These are phyloP conservation scores for Pentalonia nigronervosa DNA, from an alignment of 1,140 invertebrate genomes.

Conservation along the genomic window DNA sequence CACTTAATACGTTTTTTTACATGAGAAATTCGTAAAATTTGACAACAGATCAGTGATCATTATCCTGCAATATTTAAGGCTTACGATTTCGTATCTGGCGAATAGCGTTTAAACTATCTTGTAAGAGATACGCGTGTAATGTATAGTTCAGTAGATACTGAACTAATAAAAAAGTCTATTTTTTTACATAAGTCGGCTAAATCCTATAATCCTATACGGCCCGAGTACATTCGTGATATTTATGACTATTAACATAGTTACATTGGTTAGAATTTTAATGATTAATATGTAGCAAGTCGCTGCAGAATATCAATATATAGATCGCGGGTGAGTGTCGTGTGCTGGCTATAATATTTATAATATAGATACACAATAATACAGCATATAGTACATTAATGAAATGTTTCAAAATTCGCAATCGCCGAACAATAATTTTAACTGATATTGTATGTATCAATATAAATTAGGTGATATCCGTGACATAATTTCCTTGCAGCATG, in stretches of 20 bases:
- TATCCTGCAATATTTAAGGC: not conserved
- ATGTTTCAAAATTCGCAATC: not conserved
- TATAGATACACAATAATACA: too few species aligned
- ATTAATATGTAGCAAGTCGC: not conserved
- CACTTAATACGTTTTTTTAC: not conserved
- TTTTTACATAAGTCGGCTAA: not conserved
- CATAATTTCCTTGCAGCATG: not conserved
- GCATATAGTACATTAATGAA: not conserved
- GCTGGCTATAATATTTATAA: too few species aligned
- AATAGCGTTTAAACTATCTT: not conserved
- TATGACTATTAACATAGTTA: not conserved
- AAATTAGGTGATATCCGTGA: not conserved
- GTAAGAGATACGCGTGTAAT: too few species aligned
- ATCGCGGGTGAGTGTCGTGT: too few species aligned
- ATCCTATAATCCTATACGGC: not conserved
- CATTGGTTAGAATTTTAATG: not conserved
- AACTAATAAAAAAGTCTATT: not conserved
- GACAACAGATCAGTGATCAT: not conserved
- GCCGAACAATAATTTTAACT: too few species aligned
- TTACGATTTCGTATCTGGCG: not conserved
- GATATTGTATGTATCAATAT: too few species aligned
- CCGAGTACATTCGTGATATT: not conserved
- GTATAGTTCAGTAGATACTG: too few species aligned
- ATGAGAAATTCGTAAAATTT: not conserved
- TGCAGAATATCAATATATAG: too few species aligned